These are phyloP conservation scores for Nipponacmea schrenckii DNA, from an alignment of 2,888 invertebrate species.

Conservation along the genomic window DNA sequence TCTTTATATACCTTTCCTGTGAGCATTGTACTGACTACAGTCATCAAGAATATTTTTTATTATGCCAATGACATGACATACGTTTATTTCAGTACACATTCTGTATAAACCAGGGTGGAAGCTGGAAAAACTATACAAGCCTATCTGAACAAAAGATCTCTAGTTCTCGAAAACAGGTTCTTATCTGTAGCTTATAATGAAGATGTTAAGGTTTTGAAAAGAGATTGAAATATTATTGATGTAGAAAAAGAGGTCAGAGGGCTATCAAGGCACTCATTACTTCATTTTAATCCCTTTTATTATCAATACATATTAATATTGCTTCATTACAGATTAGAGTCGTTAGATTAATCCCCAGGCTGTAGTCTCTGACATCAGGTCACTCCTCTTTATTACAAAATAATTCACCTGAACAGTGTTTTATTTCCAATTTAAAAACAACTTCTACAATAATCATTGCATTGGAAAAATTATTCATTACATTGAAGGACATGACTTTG, in stretches of 20 bases:
- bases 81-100: no score
- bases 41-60: no score
- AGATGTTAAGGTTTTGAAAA: no score
- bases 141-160: no score
- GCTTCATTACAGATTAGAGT: not conserved
- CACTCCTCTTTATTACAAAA: not conserved
- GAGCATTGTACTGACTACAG: no score
- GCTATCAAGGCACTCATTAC: not conserved
- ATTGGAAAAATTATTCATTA: slow-evolving; percentile 7
- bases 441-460: slow-evolving; percentile 1
- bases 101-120: no score
- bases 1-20: no score
- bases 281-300: slow-evolving; percentile 1
- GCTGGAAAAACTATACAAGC: no score
- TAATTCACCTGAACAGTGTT: not conserved
- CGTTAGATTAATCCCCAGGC: not conserved
- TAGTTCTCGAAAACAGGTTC: no score
- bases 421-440: not conserved
- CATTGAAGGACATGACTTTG: not conserved
- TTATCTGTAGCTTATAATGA: no score
- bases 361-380: not conserved
- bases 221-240: no score
- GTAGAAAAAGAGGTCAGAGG: not conserved
- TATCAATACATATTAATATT: not conserved
- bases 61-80: no score